Evolutionary conservation across 2,113 vertebrate species (phyloP).

Genomic region (Todiramphus saurophagus): DNA sequence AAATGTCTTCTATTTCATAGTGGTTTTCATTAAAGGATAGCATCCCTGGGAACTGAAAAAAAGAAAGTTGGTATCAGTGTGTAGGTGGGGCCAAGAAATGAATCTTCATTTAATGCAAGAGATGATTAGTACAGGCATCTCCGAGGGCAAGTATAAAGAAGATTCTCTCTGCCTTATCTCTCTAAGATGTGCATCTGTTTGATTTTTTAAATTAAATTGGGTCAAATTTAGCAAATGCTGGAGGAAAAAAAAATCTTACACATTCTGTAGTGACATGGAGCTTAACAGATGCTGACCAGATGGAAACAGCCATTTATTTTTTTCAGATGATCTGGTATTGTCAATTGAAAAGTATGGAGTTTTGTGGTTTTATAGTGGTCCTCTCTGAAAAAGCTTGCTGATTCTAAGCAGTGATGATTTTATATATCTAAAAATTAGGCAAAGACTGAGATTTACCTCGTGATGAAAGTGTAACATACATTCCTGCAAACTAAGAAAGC

Average conservation of each 20-base stretch:
- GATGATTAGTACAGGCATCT: neutral
- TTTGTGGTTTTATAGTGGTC: constrained; percentile 14
- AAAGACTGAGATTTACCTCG: neutral
- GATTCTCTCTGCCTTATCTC: neutral
- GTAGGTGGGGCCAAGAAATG: neutral
- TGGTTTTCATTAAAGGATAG: neutral
- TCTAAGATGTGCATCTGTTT: neutral
- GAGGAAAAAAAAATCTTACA: neutral
- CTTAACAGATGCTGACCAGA: constrained; percentile 28
- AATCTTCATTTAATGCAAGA: neutral
- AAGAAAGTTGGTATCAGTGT: neutral
- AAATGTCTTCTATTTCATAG: neutral
- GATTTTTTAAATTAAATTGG: neutral
- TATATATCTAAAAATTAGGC: constrained; percentile 29
- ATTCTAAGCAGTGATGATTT: neutral
- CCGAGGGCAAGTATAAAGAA: neutral
- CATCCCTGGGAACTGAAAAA: neutral
- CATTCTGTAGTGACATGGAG: neutral
- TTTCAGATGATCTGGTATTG: neutral
- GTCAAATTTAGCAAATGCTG: neutral
- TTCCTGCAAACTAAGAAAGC: neutral
- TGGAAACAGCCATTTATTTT: neutral
- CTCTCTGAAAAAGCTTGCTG: neutral
- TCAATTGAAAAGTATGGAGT: neutral
- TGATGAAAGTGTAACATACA: neutral